phyloP scores from a whole-genome alignment of 1,140 invertebrate genomes.

The Lepidotrigona ventralis region DNA sequence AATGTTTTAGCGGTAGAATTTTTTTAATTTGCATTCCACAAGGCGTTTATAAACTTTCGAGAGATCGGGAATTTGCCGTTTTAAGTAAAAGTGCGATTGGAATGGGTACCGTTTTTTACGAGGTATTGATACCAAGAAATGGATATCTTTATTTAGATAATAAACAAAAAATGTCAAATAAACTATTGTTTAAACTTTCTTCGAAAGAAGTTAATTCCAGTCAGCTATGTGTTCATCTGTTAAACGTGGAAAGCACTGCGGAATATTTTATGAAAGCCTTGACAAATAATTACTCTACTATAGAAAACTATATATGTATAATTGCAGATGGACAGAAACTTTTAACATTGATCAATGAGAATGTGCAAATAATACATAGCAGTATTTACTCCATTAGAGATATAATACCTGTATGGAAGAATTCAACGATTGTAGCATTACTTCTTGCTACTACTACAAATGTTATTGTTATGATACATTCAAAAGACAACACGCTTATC shows the following conservation, averaged over 20 bases:
- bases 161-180: conserved; percentile 62
- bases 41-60: conserved; percentile 71
- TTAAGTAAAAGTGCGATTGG: conserved; percentile 68
- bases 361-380: conserved; percentile 60
- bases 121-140: conserved; percentile 57
- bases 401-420: conserved; percentile 60
- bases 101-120: conserved; percentile 62
- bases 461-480: conserved; percentile 62
- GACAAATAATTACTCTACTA: neutral
- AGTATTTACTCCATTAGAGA: conserved; percentile 56
- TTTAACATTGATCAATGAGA: conserved; percentile 43
- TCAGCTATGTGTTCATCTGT: conserved; percentile 12
- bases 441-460: conserved; percentile 58
- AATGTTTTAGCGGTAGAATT: conserved; percentile 63
- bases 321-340: conserved; percentile 62
- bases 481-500: conserved; percentile 44
- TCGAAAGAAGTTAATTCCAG: neutral
- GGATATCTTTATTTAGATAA: conserved; percentile 63
- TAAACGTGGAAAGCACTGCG: conserved; percentile 38
- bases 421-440: conserved; percentile 57
- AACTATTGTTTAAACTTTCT: conserved; percentile 47
- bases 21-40: conserved; percentile 68
- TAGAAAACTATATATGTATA: conserved; percentile 60
- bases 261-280: conserved; percentile 48
- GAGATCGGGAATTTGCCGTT: conserved; percentile 51